phyloP scores from a whole-genome alignment of 2,113 vertebrate species.

The Grus americana region DNA sequence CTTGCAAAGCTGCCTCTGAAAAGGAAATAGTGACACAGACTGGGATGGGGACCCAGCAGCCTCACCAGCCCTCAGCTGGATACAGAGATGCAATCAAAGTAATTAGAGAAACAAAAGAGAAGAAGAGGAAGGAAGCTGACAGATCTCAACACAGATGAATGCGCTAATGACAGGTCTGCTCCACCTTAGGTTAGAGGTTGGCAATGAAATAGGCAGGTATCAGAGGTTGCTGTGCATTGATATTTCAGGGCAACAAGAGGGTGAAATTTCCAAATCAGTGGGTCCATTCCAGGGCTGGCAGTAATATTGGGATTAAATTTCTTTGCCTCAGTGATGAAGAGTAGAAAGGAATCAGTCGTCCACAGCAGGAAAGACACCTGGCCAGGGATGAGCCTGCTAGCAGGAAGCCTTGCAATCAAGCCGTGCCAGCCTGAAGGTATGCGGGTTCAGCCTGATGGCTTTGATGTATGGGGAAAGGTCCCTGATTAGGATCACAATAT shows the following conservation, averaged over 20 bases:
- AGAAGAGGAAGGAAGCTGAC: constrained; percentile 57
- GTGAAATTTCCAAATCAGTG: constrained; percentile 54
- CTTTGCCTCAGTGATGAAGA: constrained; percentile 31
- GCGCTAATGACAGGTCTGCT: constrained; percentile 46
- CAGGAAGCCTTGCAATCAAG: constrained; percentile 59
- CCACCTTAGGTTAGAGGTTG: constrained; percentile 37
- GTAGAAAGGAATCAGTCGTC: constrained; percentile 57
- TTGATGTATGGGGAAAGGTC: constrained; percentile 62
- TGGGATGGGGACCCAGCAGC: background rate
- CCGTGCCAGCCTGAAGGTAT: constrained; percentile 32
- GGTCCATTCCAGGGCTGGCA: constrained; percentile 45
- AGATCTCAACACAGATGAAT: constrained; percentile 43
- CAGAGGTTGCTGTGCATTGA: background rate
- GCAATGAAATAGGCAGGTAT: constrained; percentile 23
- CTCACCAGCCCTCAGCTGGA: background rate
- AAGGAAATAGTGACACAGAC: rapidly evolving
- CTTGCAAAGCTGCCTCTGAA: background rate
- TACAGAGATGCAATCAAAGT: constrained; percentile 25
- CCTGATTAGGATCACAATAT: constrained; percentile 71
- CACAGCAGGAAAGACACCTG: constrained; percentile 65
- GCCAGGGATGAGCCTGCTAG: constrained; percentile 33
- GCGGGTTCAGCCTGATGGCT: background rate
- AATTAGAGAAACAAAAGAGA: constrained; percentile 58
- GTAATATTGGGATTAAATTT: constrained; percentile 63
- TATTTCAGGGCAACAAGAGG: background rate